Evolutionary conservation across 2,113 vertebrate genomes (phyloP), one percentile per base, ranked within the genome.

Genomic region (Bujurquina vittata): DNA sequence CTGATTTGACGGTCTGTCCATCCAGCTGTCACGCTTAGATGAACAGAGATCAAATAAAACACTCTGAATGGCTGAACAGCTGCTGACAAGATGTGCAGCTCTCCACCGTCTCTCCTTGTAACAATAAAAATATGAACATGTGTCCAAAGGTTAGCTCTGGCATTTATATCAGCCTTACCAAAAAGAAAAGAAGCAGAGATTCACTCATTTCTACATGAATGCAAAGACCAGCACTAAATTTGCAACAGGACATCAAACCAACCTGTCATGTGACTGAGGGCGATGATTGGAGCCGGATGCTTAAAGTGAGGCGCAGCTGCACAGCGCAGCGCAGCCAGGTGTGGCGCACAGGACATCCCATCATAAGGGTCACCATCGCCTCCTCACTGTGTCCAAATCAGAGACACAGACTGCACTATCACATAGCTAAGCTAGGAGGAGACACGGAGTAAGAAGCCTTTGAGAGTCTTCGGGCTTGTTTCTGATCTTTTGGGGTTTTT

Each of bases 391-490:
- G 31, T 3, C n/a, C 7, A 76, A 18, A 75, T 60, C 12, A 17
- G 29, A 75, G 81, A 54, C 20, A 63, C 5, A 58, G 57, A 75
- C 57, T 22, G 79, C 69, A 86, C 75, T 26, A 49, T 77, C 37
- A 31, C 62, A 12, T 5, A 10, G 63, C 54, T 78, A 81, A 86
- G 84, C 79, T 31, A 46, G 26, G 0, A 60, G 75, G 61, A 37
- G n/a, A 31, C 33, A 49, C 37, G 9, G 55, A 67, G 46, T 58
- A 60, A 77, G 80, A 61, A 58, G 61, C 23, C 33, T 86, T 26
- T 35, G 46, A 79, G 76, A 26, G 88, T 90, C 86, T 91, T 91
- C 90, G 88, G 89, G 88, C 88, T 69, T 58, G n/a, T 46, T 79
- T 73, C 69, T 15, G 72, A 31, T 87, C 63, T 84, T 89, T 80